Evolutionary conservation across 1,140 invertebrate species (phyloP), one percentile per base, ranked within the genome.

Genomic region (Plodia interpunctella): DNA sequence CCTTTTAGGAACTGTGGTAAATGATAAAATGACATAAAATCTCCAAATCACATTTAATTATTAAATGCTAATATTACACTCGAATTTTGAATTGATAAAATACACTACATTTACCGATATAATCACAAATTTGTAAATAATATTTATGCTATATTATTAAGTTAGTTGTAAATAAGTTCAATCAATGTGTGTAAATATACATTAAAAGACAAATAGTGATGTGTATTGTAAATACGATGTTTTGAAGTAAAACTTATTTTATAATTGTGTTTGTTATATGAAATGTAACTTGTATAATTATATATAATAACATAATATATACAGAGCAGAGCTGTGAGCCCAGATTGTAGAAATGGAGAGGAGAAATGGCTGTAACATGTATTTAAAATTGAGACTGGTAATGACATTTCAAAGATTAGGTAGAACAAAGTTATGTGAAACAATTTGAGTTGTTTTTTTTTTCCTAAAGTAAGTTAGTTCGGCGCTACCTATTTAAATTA

Each of bases 131-230:
- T 5, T 44, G 38, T 44, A 44, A 44, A 44, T 44, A 44, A 3
- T 44, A 44, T 15, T 32, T 10, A n/a, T 44, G n/a, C 13, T 15
- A 10, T 44, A 44, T 44, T 32, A 9, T 11, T 11, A 3, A 15
- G 2, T 25, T 25, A 11, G 11, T 21, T 53, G 51, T 67, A 60
- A 63, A 60, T 55, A 55, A 54, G 49, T 11, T n/a, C n/a, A 55
- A 28, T 63, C 63, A 32, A 59, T 56, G 59, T 25, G 65, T 80
- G 70, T 74, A 75, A 55, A 81, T 72, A 74, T 73, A 67, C 74
- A 66, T 53, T 57, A 65, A 70, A 83, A 87, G 83, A 87, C 83
- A 68, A 55, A 83, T 78, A 87, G 83, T 87, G 81, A 87, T 78
- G 69, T 71, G 68, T 60, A 55, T 65, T 80, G 77, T 83, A 80